phyloP scores from a whole-genome alignment of 2,113 vertebrate species.

The Prinia subflava region DNA sequence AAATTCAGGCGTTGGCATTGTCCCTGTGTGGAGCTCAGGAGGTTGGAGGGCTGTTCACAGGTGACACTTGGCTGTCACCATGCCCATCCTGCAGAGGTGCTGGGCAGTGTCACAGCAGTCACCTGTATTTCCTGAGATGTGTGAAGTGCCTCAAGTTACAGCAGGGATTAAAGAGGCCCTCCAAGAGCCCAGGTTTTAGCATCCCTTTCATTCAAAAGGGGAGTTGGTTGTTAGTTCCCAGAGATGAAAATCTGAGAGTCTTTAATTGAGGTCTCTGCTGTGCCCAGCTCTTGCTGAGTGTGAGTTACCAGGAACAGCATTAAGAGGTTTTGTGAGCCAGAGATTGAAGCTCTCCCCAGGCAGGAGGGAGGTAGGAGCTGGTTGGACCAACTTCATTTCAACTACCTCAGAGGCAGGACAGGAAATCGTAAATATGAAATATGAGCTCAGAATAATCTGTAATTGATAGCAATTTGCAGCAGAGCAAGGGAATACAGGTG shows the following conservation, averaged over 20 bases:
- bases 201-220: background rate
- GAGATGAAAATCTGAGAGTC: background rate
- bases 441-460: background rate
- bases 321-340: background rate
- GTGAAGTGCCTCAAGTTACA: background rate
- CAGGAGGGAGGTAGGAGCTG: background rate
- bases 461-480: background rate
- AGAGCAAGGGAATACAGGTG: background rate
- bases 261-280: background rate
- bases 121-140: background rate
- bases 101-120: background rate
- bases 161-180: background rate
- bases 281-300: background rate
- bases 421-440: background rate
- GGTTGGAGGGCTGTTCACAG: background rate
- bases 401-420: background rate
- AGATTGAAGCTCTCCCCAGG: background rate
- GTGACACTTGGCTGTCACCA: background rate
- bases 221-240: background rate
- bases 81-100: background rate
- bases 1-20: conserved; percentile 9
- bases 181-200: background rate
- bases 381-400: background rate
- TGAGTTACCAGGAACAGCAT: background rate
- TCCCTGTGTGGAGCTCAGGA: background rate